Evolutionary conservation across 2,888 invertebrate genomes (phyloP), one percentile per base, ranked within the genome.

Genomic region (Ennomos erosarius): DNA sequence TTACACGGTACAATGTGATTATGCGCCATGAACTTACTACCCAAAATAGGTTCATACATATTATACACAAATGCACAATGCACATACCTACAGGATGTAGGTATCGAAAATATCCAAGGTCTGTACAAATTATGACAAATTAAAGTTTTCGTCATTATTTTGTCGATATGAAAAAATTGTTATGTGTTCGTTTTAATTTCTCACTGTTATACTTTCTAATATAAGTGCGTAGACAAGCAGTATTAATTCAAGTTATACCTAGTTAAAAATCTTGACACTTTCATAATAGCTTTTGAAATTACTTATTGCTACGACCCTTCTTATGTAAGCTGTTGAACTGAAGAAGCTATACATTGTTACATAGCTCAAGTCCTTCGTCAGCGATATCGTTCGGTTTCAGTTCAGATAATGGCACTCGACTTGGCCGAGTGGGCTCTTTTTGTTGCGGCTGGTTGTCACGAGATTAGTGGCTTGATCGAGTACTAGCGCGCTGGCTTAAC

Each of bases 321-420:
- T 50, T 39, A n/a, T n/a, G 11, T 8, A 4, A 26, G 26, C 26
- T 26, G 26, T 26, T 26, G 5, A 26, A 36, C 16, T 16, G 16
- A 16, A 16, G 16, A 36, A 46, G 35, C 13, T 36, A 46, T 36
- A 36, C 45, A 16, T 16, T 16, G 16, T 16, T 45, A 43, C 13
- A 16, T 37, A 34, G 11, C 12, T 46, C 16, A 42, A 11, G n/a
- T 10, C 26, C 45, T 34, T 9, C 37, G 55, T 55, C 55, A 55
- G 55, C 55, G 48, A 55, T 54, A 54, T 48, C 55, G 53, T 9
- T 46, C 39, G 53, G 53, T 53, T 39, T 44, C 35, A 55, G 49
- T 39, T 44, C 35, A 55, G 49, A 55, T 55, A 55, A 55, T 55
- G 44, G 44, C 44, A 33, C 55, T 55, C 44, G 44, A 48, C 35